Evolutionary conservation across 2,888 invertebrate genomes (phyloP), one percentile per base, ranked within the genome.

Genomic region (Lagria hirta): DNA sequence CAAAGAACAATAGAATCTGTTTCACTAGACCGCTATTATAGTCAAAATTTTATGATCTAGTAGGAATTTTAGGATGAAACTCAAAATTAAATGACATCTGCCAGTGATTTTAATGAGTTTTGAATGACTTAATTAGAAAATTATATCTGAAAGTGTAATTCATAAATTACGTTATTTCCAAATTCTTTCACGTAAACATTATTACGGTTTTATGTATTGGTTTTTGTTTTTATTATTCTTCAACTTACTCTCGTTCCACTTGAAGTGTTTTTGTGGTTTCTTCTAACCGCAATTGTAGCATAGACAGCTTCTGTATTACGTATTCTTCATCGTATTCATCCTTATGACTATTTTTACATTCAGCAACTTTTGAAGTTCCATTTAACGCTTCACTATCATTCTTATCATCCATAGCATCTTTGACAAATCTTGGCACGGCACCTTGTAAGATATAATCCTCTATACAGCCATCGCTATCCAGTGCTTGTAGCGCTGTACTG

Each of bases 261-360:
- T 80, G 80, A 30, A 87, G 73, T 0, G 83, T 83, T 69, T 84
- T 85, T 7, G 83, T 81, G 2, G 86, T 81, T 65, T 88, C 88
- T 44, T 88, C 86, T 16, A 88, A 65, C 55, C 83, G 75, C 43
- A 83, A 68, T 62, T 86, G 83, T 24, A 86, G 62, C 77, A 81
- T 78, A 1, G 82, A 80, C 58, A 83, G 72, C 64, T 82, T 82
- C 53, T 83, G 80, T 43, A 78, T 61, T 21, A 80, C 65, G 59
- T 77, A 77, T 49, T 83, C 82, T 47, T 81, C 78, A 48, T 78
- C 77, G 26, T 71, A 74, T 20, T 76, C 75, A 47, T 77, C 77
- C 53, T 75, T 73, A 16, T 62, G 60, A 3, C 61, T 38, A 7
- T 28, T 34, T 35, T 52, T 58, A 33, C 53, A 51, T 24, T 40